Conservation (phyloP, 2,797 vertebrate species). For the Harpagifer antarcticus region DNA sequence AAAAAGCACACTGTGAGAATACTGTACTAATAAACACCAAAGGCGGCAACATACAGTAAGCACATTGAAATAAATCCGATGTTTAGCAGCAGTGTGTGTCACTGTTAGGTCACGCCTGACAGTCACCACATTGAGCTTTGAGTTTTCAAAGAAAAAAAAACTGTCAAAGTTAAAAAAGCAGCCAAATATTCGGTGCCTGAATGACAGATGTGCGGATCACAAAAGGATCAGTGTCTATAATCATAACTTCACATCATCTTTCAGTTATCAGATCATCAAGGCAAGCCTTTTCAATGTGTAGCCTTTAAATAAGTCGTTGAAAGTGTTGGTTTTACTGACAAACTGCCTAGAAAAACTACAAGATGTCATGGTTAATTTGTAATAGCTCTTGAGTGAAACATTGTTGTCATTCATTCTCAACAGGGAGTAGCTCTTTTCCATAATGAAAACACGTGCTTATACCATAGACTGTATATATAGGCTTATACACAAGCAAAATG, state of each 20-base stretch:
- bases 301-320: neutral
- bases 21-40: conserved; percentile 26
- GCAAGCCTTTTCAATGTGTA: neutral
- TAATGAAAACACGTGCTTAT: neutral
- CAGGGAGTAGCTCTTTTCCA: conserved; percentile 11
- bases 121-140: conserved; percentile 9
- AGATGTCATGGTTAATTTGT: neutral
- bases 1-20: conserved; percentile 26
- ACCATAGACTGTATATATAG: no score
- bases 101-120: conserved; percentile 1
- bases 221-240: neutral
- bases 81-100: neutral
- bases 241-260: neutral
- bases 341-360: neutral
- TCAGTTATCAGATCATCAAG: conserved; percentile 3
- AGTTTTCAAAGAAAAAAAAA: conserved; percentile 19
- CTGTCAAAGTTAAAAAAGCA: neutral
- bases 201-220: conserved; percentile 21
- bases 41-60: neutral
- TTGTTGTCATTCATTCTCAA: neutral
- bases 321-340: neutral
- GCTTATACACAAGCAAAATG: conserved; percentile 2
- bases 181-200: neutral
- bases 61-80: neutral
- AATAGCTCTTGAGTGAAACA: neutral